These are phyloP conservation scores for Syngnathus acus DNA, from an alignment of 2,797 vertebrate genomes.

Conservation along the genomic window DNA sequence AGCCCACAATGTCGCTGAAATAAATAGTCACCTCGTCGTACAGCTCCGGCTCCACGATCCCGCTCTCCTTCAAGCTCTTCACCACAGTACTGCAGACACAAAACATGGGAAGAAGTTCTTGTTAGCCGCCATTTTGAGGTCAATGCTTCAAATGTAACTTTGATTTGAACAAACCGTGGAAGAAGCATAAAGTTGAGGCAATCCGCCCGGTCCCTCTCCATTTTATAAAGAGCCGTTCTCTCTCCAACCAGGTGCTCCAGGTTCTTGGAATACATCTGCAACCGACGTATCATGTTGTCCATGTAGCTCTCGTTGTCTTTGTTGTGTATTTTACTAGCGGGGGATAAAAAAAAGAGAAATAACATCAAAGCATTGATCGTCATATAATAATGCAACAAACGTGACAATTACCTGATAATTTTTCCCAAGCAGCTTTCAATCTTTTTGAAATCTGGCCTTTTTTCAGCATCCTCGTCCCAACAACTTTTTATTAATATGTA, in stretches of 20 bases:
- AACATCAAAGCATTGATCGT: too few relatives aligned
- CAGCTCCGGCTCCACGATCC: conserved; percentile 85
- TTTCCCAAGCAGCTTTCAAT: conserved; percentile 84
- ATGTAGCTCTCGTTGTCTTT: conserved; percentile 90
- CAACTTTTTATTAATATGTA: conserved; percentile 81
- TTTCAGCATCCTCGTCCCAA: conserved; percentile 95
- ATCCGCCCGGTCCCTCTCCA: conserved; percentile 89
- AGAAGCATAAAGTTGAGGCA: conserved; percentile 92
- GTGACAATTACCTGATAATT: conserved; percentile 81
- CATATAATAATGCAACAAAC: too few relatives aligned
- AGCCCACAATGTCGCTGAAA: conserved; percentile 97
- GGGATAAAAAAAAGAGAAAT: background rate
- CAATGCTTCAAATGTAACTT: too few relatives aligned
- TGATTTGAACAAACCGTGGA: conserved; percentile 71
- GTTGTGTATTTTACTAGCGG: conserved; percentile 81
- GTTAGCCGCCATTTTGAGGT: background rate
- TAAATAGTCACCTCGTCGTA: conserved; percentile 95
- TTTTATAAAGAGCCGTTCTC: conserved; percentile 89
- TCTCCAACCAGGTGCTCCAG: conserved; percentile 93
- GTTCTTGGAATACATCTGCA: conserved; percentile 93
- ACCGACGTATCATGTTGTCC: conserved; percentile 91
- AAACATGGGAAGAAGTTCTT: background rate
- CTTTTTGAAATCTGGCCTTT: conserved; percentile 91
- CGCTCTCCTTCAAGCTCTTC: conserved; percentile 88
- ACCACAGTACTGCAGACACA: conserved; percentile 78